Evolutionary conservation across 2,797 vertebrate species (phyloP).

Genomic region (Bryconaethiops microstoma): DNA sequence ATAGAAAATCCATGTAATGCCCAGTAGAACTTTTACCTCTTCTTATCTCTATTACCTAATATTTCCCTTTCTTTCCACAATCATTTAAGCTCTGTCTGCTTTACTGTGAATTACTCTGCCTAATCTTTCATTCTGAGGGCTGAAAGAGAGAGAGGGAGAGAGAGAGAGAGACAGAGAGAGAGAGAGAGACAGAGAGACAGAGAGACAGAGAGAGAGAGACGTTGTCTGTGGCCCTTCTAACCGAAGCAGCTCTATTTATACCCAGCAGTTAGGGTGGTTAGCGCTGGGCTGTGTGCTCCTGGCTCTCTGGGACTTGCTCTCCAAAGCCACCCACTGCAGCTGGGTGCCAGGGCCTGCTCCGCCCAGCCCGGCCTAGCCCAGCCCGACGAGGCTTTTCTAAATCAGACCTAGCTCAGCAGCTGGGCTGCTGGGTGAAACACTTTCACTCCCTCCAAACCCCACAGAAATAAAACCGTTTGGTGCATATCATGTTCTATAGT

Average conservation of each 20-base stretch:
- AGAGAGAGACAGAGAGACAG: constrained; percentile 11
- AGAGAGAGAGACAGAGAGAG: constrained; percentile 22
- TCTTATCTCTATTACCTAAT: not conserved
- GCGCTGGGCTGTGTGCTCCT: constrained; percentile 57
- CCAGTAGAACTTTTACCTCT: not conserved
- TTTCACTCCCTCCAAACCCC: constrained; percentile 32
- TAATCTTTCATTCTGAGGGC: constrained; percentile 24
- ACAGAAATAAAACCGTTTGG: constrained; percentile 24
- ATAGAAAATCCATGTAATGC: not conserved
- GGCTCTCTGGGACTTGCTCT: constrained; percentile 47
- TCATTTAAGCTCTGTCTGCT: not conserved
- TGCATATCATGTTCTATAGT: constrained; percentile 23
- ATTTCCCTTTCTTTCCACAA: not conserved
- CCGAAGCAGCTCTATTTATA: constrained; percentile 71
- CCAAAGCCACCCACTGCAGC: constrained; percentile 32
- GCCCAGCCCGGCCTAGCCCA: constrained; percentile 55
- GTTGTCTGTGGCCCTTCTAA: constrained; percentile 64
- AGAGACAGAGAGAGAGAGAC: constrained; percentile 14
- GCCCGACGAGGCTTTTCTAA: constrained; percentile 22
- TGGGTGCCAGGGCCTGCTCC: constrained; percentile 52
- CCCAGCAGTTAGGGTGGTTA: constrained; percentile 62
- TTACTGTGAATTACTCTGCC: not conserved
- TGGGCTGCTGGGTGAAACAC: constrained; percentile 46
- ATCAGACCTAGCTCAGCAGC: constrained; percentile 43
- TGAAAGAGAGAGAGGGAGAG: not conserved